These are phyloP conservation scores for Tipula confusa DNA, from an alignment of 2,888 invertebrate genomes.

Conservation along the genomic window DNA sequence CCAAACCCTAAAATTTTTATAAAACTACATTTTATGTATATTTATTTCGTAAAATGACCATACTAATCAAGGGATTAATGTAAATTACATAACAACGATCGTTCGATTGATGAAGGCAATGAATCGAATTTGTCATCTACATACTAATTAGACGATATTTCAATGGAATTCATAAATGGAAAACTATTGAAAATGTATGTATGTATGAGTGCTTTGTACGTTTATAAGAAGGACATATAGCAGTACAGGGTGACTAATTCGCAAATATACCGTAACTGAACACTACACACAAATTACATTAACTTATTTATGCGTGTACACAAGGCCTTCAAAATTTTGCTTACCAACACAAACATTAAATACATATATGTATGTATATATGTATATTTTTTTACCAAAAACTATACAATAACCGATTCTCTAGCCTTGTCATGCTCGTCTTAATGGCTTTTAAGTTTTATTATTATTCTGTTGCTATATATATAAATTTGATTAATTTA, in stretches of 20 bases:
- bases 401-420: neutral
- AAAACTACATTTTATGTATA: neutral
- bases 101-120: neutral
- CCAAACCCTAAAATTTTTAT: slow-evolving; percentile 16
- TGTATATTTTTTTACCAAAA: too few species aligned
- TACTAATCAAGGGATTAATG: neutral
- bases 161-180: neutral
- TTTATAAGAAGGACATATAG: neutral
- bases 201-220: neutral
- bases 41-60: neutral
- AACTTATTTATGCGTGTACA: neutral
- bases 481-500: slow-evolving; percentile 12
- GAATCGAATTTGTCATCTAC: neutral
- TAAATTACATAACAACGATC: neutral
- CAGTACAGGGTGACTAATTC: neutral
- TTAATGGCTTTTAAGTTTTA: neutral
- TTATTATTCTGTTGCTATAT: neutral
- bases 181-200: neutral
- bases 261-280: neutral
- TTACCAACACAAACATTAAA: neutral
- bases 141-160: slow-evolving; percentile 12
- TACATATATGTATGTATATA: neutral
- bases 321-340: neutral
- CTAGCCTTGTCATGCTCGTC: slow-evolving; percentile 12
- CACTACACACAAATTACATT: neutral